These are phyloP conservation scores for Rutpela maculata DNA, from an alignment of 2,888 invertebrate genomes.

Conservation along the genomic window DNA sequence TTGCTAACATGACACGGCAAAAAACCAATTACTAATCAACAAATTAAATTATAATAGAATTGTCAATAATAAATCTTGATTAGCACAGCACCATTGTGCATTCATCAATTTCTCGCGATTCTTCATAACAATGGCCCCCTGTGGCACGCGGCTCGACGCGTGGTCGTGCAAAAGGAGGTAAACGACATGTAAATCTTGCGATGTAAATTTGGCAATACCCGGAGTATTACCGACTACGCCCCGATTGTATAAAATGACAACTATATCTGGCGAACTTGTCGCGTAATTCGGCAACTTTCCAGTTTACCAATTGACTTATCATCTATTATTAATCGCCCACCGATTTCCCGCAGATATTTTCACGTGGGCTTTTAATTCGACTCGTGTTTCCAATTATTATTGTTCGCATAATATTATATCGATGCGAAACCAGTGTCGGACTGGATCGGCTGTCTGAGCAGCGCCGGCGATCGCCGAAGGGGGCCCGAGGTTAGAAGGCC, in stretches of 20 bases:
- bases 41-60: constrained; percentile 4
- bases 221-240: constrained; percentile 2
- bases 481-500: no score
- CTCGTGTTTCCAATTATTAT: constrained; percentile 21
- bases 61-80: constrained; percentile 10
- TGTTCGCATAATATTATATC: constrained; percentile 11
- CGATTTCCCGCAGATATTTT: constrained; percentile 6
- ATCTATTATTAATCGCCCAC: constrained; percentile 24
- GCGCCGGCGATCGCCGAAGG: no score
- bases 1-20: background rate
- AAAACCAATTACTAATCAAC: constrained; percentile 1
- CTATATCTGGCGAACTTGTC: constrained; percentile 10
- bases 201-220: constrained; percentile 19
- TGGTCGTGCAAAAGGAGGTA: constrained; percentile 23
- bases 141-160: background rate
- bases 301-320: constrained; percentile 25
- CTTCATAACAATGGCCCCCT: constrained; percentile 18
- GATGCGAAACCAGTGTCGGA: background rate
- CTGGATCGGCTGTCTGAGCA: no score
- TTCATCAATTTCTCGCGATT: constrained; percentile 8
- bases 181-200: constrained; percentile 16
- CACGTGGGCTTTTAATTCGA: constrained; percentile 22
- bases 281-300: constrained; percentile 29
- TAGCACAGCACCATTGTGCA: constrained; percentile 9
- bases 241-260: constrained; percentile 8